A percentile compares a stretch with the other conserved stretches of the same genome.
phyloP scores from a whole-genome alignment of 2,113 vertebrate species.

The Piprites chloris region DNA sequence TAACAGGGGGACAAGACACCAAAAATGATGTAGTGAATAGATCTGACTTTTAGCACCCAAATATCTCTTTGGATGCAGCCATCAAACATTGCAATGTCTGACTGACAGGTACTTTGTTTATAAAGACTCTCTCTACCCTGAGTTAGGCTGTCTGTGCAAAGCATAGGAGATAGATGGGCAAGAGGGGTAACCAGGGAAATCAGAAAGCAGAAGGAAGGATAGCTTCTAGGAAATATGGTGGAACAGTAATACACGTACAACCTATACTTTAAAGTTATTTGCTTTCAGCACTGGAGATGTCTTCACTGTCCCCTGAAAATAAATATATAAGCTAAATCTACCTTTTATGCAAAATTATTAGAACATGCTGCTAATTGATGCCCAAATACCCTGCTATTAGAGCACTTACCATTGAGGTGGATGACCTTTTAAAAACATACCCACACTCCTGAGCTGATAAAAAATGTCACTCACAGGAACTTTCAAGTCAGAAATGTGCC shows the following conservation, averaged over 20 bases:
- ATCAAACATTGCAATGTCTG: neutral
- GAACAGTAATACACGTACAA: rapidly evolving
- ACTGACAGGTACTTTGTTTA: neutral
- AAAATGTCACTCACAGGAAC: neutral
- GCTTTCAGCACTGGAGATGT: neutral
- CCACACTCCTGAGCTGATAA: neutral
- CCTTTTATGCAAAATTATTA: neutral
- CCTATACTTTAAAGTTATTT: neutral
- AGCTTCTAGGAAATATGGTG: neutral
- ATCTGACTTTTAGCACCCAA: neutral
- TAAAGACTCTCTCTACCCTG: neutral
- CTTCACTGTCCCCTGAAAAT: neutral
- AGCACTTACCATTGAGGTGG: neutral
- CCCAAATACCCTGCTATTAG: neutral
- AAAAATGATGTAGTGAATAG: neutral
- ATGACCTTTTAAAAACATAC: slow-evolving; percentile 8
- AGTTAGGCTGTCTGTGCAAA: neutral
- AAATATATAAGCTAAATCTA: neutral
- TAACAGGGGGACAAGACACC: neutral
- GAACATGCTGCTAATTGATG: neutral
- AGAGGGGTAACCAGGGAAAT: neutral
- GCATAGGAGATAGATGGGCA: too few relatives aligned
- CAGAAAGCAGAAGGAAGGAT: neutral
- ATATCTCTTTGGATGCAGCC: neutral
- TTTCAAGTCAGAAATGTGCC: neutral